Evolutionary conservation across 2,113 vertebrate species (phyloP).

Genomic region (Lynx canadensis): DNA sequence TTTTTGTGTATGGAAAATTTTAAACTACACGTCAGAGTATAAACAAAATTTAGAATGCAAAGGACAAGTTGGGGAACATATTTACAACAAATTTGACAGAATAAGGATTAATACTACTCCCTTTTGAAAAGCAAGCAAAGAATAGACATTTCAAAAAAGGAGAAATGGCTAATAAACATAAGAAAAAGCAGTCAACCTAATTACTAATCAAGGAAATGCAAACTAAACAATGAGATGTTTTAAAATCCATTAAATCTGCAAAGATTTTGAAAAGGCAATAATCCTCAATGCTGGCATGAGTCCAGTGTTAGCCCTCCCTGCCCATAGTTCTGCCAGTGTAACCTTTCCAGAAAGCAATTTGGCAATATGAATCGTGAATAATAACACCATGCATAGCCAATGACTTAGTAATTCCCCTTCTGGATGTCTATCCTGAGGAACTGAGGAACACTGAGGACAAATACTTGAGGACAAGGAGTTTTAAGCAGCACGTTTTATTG

Average conservation of each 20-base stretch:
- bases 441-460: background rate
- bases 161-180: background rate
- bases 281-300: background rate
- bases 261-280: conserved; percentile 12
- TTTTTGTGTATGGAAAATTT: conserved; percentile 4
- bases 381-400: background rate
- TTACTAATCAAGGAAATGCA: background rate
- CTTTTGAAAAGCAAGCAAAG: background rate
- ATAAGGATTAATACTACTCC: background rate
- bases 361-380: background rate
- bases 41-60: conserved; percentile 49
- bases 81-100: conserved; percentile 23
- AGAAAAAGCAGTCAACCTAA: conserved; percentile 8
- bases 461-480: background rate
- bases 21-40: conserved; percentile 16
- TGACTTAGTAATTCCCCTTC: background rate
- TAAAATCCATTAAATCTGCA: background rate
- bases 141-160: background rate
- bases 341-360: background rate
- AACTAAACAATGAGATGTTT: conserved; percentile 26
- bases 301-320: background rate
- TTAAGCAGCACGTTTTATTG: background rate
- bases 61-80: background rate
- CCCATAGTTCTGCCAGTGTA: background rate
- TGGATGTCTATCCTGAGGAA: background rate